Percentiles rank a stretch among this genome's conserved stretches.
Evolutionary conservation across 2,888 invertebrate species (phyloP).

Genomic region (Lacanobia wlatinum): DNA sequence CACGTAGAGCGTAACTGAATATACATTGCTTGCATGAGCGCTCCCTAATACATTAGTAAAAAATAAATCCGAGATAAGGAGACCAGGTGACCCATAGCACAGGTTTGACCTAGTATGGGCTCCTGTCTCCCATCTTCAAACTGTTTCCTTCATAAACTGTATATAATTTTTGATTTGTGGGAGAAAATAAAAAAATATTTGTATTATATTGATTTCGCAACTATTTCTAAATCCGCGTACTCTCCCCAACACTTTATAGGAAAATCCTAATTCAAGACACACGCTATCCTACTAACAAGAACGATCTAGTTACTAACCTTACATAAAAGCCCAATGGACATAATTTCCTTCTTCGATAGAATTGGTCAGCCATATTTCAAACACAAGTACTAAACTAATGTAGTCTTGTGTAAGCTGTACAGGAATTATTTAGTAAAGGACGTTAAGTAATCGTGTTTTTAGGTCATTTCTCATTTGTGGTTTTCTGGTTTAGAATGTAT

Average conservation of each 20-base stretch:
- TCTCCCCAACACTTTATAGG: not conserved
- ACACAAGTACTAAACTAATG: constrained; percentile 9
- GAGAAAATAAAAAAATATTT: too few species aligned
- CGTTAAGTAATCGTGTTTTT: constrained; percentile 52
- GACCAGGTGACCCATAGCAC: too few species aligned
- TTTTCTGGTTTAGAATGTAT: constrained; percentile 49
- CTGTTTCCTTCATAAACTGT: too few species aligned
- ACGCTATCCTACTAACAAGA: constrained; percentile 43
- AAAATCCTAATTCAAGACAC: too few species aligned
- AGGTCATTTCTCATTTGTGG: constrained; percentile 45
- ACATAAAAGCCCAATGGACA: constrained; percentile 57
- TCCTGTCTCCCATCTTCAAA: too few species aligned
- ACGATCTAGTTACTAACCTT: constrained; percentile 56
- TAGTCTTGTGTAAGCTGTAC: constrained; percentile 47
- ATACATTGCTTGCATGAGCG: too few species aligned
- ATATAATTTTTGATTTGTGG: too few species aligned
- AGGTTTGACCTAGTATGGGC: too few species aligned
- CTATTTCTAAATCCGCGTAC: not conserved
- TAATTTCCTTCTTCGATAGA: constrained; percentile 54
- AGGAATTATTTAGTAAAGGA: constrained; percentile 42
- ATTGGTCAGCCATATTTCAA: constrained; percentile 38
- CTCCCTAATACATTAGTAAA: too few species aligned
- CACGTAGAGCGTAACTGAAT: too few species aligned
- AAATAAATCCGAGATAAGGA: too few species aligned
- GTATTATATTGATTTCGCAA: too few species aligned